Conservation (phyloP, 2,797 vertebrate species). For the Loriculus beryllinus region DNA sequence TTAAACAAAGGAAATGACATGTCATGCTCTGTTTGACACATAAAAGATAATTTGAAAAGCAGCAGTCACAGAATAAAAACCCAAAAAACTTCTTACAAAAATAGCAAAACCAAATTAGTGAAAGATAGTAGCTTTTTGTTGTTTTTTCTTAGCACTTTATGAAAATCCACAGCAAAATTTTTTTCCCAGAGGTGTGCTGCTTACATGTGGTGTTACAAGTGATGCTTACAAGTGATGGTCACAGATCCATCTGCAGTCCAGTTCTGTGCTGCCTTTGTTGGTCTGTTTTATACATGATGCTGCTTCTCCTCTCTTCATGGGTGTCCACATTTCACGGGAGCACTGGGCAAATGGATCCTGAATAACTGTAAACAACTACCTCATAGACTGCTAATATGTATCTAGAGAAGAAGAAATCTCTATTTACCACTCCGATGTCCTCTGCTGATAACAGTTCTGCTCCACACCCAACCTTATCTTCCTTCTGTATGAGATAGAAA, state of each 20-base stretch:
- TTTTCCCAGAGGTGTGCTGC: neutral
- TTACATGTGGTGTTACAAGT: neutral
- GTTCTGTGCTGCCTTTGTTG: neutral
- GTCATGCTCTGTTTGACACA: neutral
- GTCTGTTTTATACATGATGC: neutral
- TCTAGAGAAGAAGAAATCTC: neutral
- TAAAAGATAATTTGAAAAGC: neutral
- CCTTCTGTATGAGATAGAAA: rapidly evolving
- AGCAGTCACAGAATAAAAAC: neutral
- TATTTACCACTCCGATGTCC: neutral
- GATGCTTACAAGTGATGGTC: neutral
- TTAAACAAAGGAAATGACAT: neutral
- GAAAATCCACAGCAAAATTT: neutral
- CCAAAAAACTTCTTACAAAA: neutral
- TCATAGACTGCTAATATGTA: rapidly evolving
- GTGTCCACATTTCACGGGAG: neutral
- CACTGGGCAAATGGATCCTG: neutral
- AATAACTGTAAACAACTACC: neutral
- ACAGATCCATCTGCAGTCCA: neutral
- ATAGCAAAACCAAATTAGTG: neutral
- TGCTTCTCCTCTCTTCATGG: neutral
- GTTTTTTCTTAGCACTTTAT: rapidly evolving
- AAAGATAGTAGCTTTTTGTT: neutral
- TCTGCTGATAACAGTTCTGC: neutral
- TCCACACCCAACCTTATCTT: neutral